Evolutionary conservation across 2,113 vertebrate genomes (phyloP), one percentile per base, ranked within the genome.

Genomic region (Mustela lutreola): DNA sequence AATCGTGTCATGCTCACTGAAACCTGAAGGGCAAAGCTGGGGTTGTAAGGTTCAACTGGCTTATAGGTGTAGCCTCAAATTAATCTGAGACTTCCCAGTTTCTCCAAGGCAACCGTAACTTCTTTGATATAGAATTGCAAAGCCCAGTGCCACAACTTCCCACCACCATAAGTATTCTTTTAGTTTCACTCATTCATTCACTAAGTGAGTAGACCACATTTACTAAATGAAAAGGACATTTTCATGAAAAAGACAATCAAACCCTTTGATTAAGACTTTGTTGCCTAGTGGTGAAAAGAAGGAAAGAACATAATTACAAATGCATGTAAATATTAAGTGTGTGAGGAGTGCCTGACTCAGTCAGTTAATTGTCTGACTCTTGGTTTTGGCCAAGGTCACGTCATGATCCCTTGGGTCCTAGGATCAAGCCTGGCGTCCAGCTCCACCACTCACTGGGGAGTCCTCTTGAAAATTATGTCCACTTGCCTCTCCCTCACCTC

Each of bases 31-130:
- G 31, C n/a, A 71, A 89, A 50, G 50, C n/a, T 75, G 5, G 2
- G 14, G n/a, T 56, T 82, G 71, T 12, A 58, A 31, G 28, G 92
- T n/a, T 89, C 78, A 85, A 94, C 0, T 39, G 70, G 42, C 16
- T 58, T 33, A 58, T 1, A 84, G 53, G 26, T 81, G 92, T 78
- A 71, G 56, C 48, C 78, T 63, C 86, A 89, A 80, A 80, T 87
- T 93, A 70, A 82, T 26, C 60, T 88, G 39, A 84, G 73, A 95
- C 45, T 67, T 71, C 70, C 58, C 15, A 85, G 18, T 67, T 42
- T 80, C 62, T 89, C 91, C 31, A 96, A 95, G 50, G 62, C 58
- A 96, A 82, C 10, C 14, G 45, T 63, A 83, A 87, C n/a, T 70
- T 91, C 63, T 91, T 79, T 75, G 50, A 88, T 22, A 39, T 12